A percentile compares a stretch with the other conserved stretches of the same genome.
Evolutionary conservation across 2,888 invertebrate genomes (phyloP).

Genomic region (Norana najaformis): DNA sequence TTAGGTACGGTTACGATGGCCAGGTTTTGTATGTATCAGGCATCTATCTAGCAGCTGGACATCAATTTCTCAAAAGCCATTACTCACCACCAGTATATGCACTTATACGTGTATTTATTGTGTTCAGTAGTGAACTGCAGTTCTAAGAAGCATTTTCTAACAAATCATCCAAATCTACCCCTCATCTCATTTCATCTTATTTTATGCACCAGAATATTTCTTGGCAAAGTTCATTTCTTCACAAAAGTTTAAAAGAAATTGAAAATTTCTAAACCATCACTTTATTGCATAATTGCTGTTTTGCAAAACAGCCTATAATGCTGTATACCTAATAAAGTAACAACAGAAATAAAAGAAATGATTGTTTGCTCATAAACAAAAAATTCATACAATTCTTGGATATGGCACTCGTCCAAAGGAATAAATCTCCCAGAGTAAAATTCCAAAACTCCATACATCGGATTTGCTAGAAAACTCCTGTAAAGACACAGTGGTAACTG

Average conservation of each 20-base stretch:
- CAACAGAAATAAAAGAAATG: background rate
- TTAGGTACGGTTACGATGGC: background rate
- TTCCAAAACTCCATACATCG: constrained; percentile 99
- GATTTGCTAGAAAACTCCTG: constrained; percentile 99
- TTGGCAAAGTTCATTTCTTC: background rate
- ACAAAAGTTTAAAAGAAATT: background rate
- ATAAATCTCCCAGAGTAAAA: constrained; percentile 98
- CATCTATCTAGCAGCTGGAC: background rate
- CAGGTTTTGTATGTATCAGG: background rate
- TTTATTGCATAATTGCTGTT: too few relatives aligned
- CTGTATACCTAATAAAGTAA: background rate
- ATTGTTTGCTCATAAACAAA: background rate
- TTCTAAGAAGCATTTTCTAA: background rate
- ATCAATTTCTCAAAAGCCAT: too few relatives aligned
- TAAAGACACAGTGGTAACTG: background rate
- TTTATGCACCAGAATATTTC: background rate
- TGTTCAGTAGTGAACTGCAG: too few relatives aligned
- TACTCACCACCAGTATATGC: too few relatives aligned
- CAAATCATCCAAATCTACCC: background rate
- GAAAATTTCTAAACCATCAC: background rate
- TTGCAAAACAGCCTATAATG: too few relatives aligned
- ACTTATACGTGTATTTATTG: background rate
- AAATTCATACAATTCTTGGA: constrained; percentile 89
- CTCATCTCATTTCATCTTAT: background rate
- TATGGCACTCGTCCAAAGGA: constrained; percentile 99